Evolutionary conservation across 2,888 invertebrate species (phyloP), one percentile per base, ranked within the genome.

Genomic region (Chrysomela aeneicollis): DNA sequence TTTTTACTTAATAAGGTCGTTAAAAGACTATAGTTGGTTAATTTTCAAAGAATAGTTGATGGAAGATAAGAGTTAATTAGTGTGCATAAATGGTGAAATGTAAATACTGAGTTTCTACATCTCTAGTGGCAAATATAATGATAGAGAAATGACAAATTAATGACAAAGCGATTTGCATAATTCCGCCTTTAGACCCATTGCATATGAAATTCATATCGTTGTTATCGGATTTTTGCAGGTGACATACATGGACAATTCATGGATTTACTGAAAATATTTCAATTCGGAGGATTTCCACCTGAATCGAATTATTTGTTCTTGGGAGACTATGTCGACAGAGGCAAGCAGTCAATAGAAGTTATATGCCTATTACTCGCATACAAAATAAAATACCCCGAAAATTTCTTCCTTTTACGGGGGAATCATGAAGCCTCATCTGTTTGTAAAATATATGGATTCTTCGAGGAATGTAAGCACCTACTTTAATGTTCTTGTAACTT

Each of bases 351-450:
- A 1, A 75, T 89, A 62, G 88, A 90, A 82, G 88, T 89, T 12
- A 89, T 90, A 72, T 89, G 89, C 76, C 82, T 90, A 47, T 77
- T 87, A 19, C 80, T 90, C 61, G 88, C 89, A 10, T 90, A 89
- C 81, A 90, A 90, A 82, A 87, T 90, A 72, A 89, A 89, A 80
- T 90, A 89, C 75, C 89, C 89, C 5, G 88, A 89, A 78, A 89
- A 89, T 76, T 89, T 89, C 79, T 90, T 89, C 78, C 81, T 90
- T 32, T 81, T 89, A 26, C 79, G 89, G 70, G 89, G 89, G 59
- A 90, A 90, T 76, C 89, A 89, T 78, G 89, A 89, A 76, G 88
- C 88, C 77, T 87, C 88, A 51, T 85, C 86, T 71, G 89, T 90
- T 78, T 90, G 89, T 81, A 82, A 87, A 73, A 86, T 87, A 62